Percentiles rank a stretch among this genome's conserved stretches.
Conservation (phyloP, 2,888 invertebrate species). For the Acronicta aceris region DNA sequence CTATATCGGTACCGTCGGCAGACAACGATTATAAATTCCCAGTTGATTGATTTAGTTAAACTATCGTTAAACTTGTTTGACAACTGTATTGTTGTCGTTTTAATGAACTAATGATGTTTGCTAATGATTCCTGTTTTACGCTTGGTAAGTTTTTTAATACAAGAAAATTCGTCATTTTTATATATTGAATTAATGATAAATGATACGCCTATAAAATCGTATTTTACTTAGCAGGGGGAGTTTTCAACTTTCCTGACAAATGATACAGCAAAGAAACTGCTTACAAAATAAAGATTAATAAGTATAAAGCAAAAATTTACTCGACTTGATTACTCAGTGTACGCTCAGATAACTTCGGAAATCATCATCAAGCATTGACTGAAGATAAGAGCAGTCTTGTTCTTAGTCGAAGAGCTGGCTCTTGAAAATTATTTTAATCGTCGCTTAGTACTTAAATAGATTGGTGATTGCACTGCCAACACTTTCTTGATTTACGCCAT, state of each 20-base stretch:
- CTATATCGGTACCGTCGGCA: conserved; percentile 77
- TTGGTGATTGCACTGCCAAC: no score
- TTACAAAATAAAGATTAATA: no score
- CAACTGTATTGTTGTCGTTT: conserved; percentile 36
- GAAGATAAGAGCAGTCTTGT: no score
- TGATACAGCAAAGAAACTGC: no score
- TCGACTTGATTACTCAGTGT: no score
- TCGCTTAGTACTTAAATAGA: neutral
- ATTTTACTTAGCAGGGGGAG: neutral
- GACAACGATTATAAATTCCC: conserved; percentile 59
- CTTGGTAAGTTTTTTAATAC: conserved; percentile 1
- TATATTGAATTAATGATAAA: conserved; percentile 5
- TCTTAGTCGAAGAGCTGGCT: no score
- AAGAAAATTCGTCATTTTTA: neutral
- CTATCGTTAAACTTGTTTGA: conserved; percentile 31
- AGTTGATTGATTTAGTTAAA: conserved; percentile 55
- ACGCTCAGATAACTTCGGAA: no score
- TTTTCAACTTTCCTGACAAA: no score
- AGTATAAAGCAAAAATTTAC: no score
- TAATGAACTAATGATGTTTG: conserved; percentile 40
- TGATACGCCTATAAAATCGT: neutral
- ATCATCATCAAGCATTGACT: no score
- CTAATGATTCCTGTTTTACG: conserved; percentile 1
- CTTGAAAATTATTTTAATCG: no score
- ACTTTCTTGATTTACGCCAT: no score